Evolutionary conservation across 2,113 vertebrate species (phyloP).

Genomic region (Eolophus roseicapilla): DNA sequence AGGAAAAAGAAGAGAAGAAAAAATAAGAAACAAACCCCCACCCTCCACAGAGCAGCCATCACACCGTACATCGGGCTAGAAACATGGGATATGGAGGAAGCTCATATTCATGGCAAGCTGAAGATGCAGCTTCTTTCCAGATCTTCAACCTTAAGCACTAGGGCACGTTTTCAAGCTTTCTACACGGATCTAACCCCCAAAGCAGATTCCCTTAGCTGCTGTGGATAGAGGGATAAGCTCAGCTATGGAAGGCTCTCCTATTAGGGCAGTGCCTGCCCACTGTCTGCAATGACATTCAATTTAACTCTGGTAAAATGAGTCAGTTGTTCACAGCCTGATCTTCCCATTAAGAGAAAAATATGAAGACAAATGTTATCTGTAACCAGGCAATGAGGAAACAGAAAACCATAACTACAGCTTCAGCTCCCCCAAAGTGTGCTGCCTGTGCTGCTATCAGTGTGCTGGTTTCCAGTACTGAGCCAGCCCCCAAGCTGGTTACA

Average conservation of each 20-base stretch:
- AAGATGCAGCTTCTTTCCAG: background rate
- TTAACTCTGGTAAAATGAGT: background rate
- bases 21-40: background rate
- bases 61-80: background rate
- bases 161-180: background rate
- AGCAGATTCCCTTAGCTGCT: background rate
- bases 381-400: background rate
- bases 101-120: background rate
- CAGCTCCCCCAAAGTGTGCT: background rate
- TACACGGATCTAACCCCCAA: background rate
- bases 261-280: background rate
- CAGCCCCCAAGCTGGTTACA: background rate
- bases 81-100: background rate
- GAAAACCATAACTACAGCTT: background rate
- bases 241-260: background rate
- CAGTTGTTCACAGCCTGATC: background rate
- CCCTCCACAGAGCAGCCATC: background rate
- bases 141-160: background rate
- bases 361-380: background rate
- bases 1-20: background rate
- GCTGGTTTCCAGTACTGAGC: background rate
- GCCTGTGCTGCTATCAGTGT: background rate
- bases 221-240: rapidly evolving
- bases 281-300: background rate
- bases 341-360: background rate